A percentile compares a stretch with the other conserved stretches of the same genome.
Conservation (phyloP, 1,140 invertebrate genomes). For the Manduca sexta region DNA sequence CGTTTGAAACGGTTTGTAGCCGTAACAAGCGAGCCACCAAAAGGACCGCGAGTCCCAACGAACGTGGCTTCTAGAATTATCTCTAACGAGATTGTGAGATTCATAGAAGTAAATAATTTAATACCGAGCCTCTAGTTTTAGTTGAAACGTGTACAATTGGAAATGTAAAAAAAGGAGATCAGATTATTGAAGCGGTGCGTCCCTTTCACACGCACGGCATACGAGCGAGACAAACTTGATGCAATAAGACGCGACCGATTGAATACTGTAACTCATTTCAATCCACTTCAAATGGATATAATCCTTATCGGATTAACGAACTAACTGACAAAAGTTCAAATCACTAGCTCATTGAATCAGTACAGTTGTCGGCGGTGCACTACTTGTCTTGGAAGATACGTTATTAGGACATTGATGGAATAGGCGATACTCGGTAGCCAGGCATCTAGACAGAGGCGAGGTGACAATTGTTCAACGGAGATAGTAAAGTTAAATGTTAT, state of each 20-base stretch:
- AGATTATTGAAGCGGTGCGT: constrained; percentile 23
- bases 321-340: too few species aligned
- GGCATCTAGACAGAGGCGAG: constrained; percentile 16
- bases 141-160: constrained; percentile 12
- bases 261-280: background rate
- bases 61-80: constrained; percentile 32
- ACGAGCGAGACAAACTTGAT: constrained; percentile 5
- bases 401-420: too few species aligned
- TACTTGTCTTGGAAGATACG: too few species aligned
- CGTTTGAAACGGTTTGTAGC: constrained; percentile 10
- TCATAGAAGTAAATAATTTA: constrained; percentile 36
- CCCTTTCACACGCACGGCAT: constrained; percentile 5
- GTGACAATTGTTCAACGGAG: constrained; percentile 17
- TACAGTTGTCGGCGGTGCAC: too few species aligned
- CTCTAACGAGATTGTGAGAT: constrained; percentile 33
- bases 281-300: background rate
- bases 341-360: too few species aligned
- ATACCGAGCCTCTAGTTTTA: constrained; percentile 40
- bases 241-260: constrained; percentile 1
- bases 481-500: constrained; percentile 50
- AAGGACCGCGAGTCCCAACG: background rate
- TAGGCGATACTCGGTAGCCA: too few species aligned
- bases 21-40: constrained; percentile 18
- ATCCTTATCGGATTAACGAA: too few species aligned
- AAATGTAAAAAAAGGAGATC: constrained; percentile 18